A percentile compares a stretch with the other conserved stretches of the same genome.
Conservation (phyloP, 2,797 vertebrate species). For the Tamandua tetradactyla region DNA sequence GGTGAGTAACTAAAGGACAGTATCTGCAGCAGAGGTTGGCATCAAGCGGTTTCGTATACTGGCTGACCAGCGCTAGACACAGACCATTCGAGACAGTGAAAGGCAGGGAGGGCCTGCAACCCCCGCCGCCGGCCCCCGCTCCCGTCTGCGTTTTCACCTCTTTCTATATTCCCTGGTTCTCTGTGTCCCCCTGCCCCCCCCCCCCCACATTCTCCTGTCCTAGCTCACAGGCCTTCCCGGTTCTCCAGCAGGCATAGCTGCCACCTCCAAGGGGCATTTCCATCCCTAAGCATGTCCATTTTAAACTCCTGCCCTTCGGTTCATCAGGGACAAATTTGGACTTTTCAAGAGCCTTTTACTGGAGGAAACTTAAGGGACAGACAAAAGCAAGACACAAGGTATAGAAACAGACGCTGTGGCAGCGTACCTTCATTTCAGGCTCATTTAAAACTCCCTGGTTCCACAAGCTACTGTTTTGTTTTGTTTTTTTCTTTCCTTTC, state of each 20-base stretch:
- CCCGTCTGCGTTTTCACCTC: neutral
- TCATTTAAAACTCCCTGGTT: neutral
- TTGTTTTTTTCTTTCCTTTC: neutral
- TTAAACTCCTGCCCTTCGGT: neutral
- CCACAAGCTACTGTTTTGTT: too few relatives aligned
- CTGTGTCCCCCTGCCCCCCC: neutral
- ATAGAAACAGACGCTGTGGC: neutral
- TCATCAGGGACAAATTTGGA: neutral
- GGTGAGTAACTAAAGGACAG: neutral
- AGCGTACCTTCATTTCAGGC: neutral
- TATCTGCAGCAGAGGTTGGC: neutral
- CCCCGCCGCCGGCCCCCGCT: neutral
- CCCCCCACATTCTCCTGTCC: neutral
- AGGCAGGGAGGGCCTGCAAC: neutral
- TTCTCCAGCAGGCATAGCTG: neutral
- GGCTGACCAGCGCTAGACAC: rapidly evolving
- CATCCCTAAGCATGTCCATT: neutral
- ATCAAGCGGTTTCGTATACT: neutral
- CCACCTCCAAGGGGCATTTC: neutral
- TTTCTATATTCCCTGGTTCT: neutral
- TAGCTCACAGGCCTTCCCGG: neutral
- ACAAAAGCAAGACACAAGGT: neutral
- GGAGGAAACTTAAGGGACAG: neutral
- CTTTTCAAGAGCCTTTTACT: neutral
- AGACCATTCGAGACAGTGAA: neutral